Base-by-base conservation (phyloP, 2,113 vertebrate genomes). In the Arizona elegans region DNA sequence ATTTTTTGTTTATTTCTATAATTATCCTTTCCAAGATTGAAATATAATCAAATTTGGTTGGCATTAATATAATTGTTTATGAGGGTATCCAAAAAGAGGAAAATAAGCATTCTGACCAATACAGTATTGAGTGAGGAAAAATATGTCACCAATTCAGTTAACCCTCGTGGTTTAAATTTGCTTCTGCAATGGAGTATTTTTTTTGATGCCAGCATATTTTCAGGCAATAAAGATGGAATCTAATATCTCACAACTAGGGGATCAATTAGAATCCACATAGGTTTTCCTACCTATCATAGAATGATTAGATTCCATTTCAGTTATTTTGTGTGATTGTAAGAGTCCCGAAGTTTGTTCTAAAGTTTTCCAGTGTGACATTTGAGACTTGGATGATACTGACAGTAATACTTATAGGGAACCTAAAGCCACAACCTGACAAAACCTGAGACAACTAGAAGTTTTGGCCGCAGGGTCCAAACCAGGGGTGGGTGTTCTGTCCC, bases 1-100 rank as follows among this genome's bases (percentile, higher is more conserved):
- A 5, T 23, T 88, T 26, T 96, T 96, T 97, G 97, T 97, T 92
- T 43, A 95, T 96, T 96, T 8, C 24, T 17, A 2, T 96, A 95
- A 96, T 90, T 97, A 29, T 15, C 0, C 75, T 92, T 94, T 62
- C 91, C 93, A 96, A 95, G 12, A 85, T 94, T 95, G 93, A 95
- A 54, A 91, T 59, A 3, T 90, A 96, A 95, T 94, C 33, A 52
- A 95, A 94, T 96, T 97, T 96, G 96, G 52, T 96, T 94, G 95
- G 52, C 88, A 95, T 96, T 96, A 96, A 94, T 97, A 3, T 7
- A 54, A 11, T 54, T 2, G 1, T 29, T 95, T 95, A 86, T 95
- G 62, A 88, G 53, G 94, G 81, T 94, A 93, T 9, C 91, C 26
- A 94, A 94, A 97, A 96, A 92, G 26, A 95, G 70, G 13, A 2